Percentiles rank a stretch among this genome's conserved stretches.
Evolutionary conservation across 2,797 vertebrate species (phyloP).

Genomic region (Xenopus petersii): DNA sequence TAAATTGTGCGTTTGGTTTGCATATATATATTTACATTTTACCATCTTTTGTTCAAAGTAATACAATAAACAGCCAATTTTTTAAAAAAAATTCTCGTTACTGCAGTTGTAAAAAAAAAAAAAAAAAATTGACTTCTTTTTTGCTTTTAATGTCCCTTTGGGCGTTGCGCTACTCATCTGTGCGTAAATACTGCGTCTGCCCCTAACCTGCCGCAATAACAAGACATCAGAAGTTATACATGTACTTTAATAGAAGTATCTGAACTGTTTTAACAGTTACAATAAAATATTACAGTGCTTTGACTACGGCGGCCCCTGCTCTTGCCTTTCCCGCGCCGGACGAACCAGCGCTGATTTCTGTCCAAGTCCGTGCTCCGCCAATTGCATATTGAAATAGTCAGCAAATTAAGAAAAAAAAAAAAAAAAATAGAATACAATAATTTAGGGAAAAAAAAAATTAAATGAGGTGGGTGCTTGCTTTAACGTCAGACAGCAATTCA

Average conservation of each 20-base stretch:
- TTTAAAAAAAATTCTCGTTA: too few relatives aligned
- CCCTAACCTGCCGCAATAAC: conserved; percentile 64
- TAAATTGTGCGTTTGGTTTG: too few relatives aligned
- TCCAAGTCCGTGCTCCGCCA: conserved; percentile 59
- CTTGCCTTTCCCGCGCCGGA: conserved; percentile 20
- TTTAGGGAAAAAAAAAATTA: conserved; percentile 50
- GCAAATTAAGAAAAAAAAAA: conserved; percentile 51
- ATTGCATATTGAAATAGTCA: conserved; percentile 74
- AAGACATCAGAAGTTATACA: conserved; percentile 64
- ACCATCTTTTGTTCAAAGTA: too few relatives aligned
- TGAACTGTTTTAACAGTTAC: conserved; percentile 52
- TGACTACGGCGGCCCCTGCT: conserved; percentile 67
- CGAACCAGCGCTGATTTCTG: neutral
- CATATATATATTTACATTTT: too few relatives aligned
- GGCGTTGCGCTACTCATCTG: too few relatives aligned
- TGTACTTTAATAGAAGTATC: conserved; percentile 42
- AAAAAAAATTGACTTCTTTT: too few relatives aligned
- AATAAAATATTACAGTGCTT: conserved; percentile 76
- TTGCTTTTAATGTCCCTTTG: too few relatives aligned
- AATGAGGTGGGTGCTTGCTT: conserved; percentile 47
- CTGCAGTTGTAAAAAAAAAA: too few relatives aligned
- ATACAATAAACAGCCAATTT: too few relatives aligned
- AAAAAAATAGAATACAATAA: conserved; percentile 52
- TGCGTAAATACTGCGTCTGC: conserved; percentile 80
- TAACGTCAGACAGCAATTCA: conserved; percentile 60